These are phyloP conservation scores for Gastrophryne carolinensis DNA, from an alignment of 2,797 vertebrate genomes.

Conservation along the genomic window DNA sequence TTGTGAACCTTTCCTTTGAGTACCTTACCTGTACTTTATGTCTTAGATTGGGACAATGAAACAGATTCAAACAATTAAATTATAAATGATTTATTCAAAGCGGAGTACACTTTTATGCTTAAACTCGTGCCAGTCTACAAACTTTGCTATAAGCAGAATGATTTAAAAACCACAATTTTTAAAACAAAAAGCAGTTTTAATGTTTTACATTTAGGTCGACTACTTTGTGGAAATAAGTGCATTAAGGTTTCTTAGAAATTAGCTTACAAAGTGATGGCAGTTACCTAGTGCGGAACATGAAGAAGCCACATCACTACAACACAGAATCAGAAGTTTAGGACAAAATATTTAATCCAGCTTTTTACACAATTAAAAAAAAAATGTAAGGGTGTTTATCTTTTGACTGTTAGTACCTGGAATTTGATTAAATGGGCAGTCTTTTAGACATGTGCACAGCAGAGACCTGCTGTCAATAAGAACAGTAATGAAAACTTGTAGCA, in stretches of 20 bases:
- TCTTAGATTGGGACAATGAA: too few species aligned
- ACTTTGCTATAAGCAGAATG: slow-evolving; percentile 58
- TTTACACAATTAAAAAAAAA: too few species aligned
- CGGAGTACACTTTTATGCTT: slow-evolving; percentile 64
- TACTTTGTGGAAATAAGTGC: slow-evolving; percentile 45
- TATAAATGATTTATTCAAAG: slow-evolving; percentile 72
- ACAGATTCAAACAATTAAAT: too few species aligned
- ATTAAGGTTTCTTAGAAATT: neutral
- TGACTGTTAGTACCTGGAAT: too few species aligned
- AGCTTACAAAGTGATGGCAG: neutral
- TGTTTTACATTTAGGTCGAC: slow-evolving; percentile 34
- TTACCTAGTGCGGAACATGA: neutral
- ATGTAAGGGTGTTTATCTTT: too few species aligned
- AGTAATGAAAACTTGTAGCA: too few species aligned
- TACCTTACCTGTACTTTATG: too few species aligned
- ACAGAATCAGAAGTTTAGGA: neutral
- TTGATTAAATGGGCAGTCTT: too few species aligned
- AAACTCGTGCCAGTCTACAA: slow-evolving; percentile 63
- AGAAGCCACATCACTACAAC: neutral
- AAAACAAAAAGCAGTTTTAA: slow-evolving; percentile 63
- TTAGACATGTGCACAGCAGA: too few species aligned
- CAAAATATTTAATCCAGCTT: neutral
- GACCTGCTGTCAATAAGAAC: too few species aligned
- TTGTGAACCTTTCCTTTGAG: too few species aligned
- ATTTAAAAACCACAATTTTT: slow-evolving; percentile 61